Evolutionary conservation across 2,113 vertebrate genomes (phyloP), one percentile per base, ranked within the genome.

Genomic region (Collichthys lucidus): DNA sequence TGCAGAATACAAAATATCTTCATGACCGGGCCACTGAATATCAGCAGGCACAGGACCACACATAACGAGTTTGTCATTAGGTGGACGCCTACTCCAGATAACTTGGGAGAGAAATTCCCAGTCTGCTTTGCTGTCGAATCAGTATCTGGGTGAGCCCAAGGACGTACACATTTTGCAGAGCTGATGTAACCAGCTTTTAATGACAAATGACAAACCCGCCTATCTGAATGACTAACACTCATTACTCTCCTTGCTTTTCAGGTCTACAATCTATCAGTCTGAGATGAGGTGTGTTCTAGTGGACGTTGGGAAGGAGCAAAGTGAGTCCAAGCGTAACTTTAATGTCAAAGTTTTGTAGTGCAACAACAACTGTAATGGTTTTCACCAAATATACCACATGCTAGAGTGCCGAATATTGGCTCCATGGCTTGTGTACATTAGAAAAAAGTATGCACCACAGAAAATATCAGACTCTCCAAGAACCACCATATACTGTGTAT

Each of bases 201-300:
- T 35, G 35, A 35, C 35, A 8, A 8, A 35, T 35, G 35, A 35
- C 35, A 35, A 35, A 35, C 35, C 35, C 31, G 6, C 31, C 35
- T 35, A 35, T 35, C 35, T 35, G 35, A 35, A 35, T 7, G 35
- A 35, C 7, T 35, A 35, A 35, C 35, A 35, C 35, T 35, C 35
- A 60, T 31, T 31, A 19, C 16, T 17, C n/a, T 10, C 22, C 22
- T 52, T 68, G 50, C 26, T 19, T 72, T 82, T 80, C 74, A 93
- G 93, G 74, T 65, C 40, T 2, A 11, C 11, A 0, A 12, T 89
- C 59, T 94, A 92, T 71, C 91, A 94, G 67, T 93, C 93, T 0
- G 93, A 94, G 71, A 89, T 95, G 89, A 92, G 92, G 62, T 95
- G 94, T 65, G 83, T 94, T 19, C 1, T 92, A 8, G 66, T 94